Conservation (phyloP, 1,140 invertebrate genomes). For the Procambarus clarkii region DNA sequence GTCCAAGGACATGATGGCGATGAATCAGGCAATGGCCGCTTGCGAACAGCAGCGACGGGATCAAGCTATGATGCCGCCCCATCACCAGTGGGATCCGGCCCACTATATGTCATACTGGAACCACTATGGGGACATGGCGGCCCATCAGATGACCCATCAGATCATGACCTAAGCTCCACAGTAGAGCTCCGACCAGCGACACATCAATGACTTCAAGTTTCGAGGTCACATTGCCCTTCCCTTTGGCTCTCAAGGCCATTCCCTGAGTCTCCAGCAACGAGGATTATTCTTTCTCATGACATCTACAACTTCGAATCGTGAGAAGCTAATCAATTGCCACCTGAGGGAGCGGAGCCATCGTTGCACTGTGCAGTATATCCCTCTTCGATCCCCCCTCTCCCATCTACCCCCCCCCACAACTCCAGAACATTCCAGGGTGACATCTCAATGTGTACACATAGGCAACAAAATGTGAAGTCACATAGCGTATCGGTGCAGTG, state of each 20-base stretch:
- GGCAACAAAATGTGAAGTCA: not conserved
- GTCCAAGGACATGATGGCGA: constrained; percentile 64
- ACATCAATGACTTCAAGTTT: not conserved
- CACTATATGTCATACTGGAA: constrained; percentile 68
- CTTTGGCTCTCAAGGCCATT: not conserved
- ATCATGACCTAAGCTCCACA: constrained; percentile 60
- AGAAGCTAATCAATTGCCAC: constrained; percentile 29
- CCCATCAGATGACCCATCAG: constrained; percentile 67
- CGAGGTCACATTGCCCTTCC: not conserved
- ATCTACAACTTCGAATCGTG: constrained; percentile 5
- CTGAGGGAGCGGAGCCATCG: constrained; percentile 10
- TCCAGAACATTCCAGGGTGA: not conserved
- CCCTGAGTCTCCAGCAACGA: not conserved
- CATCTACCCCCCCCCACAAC: not conserved
- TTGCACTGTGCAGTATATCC: not conserved
- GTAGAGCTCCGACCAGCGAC: not conserved
- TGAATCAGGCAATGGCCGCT: constrained; percentile 45
- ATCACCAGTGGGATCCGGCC: constrained; percentile 62
- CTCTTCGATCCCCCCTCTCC: not conserved
- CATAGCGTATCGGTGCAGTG: not conserved
- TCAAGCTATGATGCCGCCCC: constrained; percentile 36
- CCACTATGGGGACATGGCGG: constrained; percentile 65
- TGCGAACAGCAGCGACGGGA: constrained; percentile 59
- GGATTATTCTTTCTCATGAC: not conserved
- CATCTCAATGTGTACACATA: not conserved